Evolutionary conservation across 2,888 invertebrate genomes (phyloP).

Genomic region (Macrosoma leucophasiata): DNA sequence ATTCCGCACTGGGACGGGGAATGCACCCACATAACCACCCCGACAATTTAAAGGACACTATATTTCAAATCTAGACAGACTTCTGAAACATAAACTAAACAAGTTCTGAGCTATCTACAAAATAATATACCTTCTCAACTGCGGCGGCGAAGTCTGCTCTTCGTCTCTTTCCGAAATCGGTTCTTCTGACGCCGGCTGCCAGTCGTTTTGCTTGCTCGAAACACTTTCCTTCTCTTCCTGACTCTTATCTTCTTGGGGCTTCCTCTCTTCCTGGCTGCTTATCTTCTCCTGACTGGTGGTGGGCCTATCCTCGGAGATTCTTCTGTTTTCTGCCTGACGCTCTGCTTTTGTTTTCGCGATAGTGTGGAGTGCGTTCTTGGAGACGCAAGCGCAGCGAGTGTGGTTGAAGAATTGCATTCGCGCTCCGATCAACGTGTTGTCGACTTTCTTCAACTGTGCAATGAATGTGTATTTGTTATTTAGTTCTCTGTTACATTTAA

Average conservation of each 20-base stretch:
- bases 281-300: too few species aligned
- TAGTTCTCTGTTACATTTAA: too few species aligned
- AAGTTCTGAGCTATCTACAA: neutral
- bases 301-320: too few species aligned
- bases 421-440: slow-evolving; percentile 42
- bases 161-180: slow-evolving; percentile 41
- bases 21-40: too few species aligned
- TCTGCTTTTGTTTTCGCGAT: slow-evolving; percentile 24
- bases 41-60: too few species aligned
- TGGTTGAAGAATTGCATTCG: slow-evolving; percentile 63
- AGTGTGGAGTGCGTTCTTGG: slow-evolving; percentile 43
- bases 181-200: slow-evolving; percentile 45
- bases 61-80: too few species aligned
- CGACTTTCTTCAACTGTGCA: slow-evolving; percentile 54
- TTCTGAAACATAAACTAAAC: too few species aligned
- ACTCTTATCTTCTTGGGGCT: slow-evolving; percentile 22
- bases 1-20: too few species aligned
- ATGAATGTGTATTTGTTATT: neutral
- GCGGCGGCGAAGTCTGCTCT: slow-evolving; percentile 51
- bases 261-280: too few species aligned
- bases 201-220: slow-evolving; percentile 35
- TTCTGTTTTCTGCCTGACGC: slow-evolving; percentile 1
- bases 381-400: slow-evolving; percentile 58
- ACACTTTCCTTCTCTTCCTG: slow-evolving; percentile 25
- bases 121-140: slow-evolving; percentile 44